Conservation (phyloP, 2,888 invertebrate species). For the Tetranychus piercei region DNA sequence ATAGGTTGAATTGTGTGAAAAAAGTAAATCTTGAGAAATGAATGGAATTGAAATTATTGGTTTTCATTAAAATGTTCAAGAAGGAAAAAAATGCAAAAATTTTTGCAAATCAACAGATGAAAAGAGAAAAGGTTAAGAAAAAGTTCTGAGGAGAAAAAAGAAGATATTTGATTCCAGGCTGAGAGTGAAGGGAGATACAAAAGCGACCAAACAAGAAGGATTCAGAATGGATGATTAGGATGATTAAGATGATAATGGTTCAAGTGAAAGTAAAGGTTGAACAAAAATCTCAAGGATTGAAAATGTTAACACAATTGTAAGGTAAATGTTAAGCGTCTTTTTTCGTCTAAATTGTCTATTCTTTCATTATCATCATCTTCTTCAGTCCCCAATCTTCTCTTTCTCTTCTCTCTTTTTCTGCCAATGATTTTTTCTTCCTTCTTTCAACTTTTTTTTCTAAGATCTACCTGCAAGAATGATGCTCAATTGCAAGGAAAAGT, state of each 20-base stretch:
- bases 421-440: background rate
- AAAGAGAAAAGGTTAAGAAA: too few relatives aligned
- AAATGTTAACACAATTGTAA: background rate
- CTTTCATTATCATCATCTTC: background rate
- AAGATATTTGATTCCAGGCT: too few relatives aligned
- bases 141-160: too few relatives aligned
- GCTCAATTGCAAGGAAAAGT: background rate
- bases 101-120: too few relatives aligned
- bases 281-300: background rate
- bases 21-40: too few relatives aligned
- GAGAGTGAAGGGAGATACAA: too few relatives aligned
- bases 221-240: background rate
- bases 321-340: background rate
- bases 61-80: too few relatives aligned
- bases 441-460: background rate
- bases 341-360: conserved; percentile 1
- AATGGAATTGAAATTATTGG: too few relatives aligned
- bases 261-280: background rate
- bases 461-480: background rate
- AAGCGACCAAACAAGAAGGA: background rate
- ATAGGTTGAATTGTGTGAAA: background rate
- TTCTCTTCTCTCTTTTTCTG: background rate
- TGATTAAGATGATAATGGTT: background rate
- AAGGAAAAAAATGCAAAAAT: too few relatives aligned
- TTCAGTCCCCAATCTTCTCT: background rate